A percentile compares a stretch with the other conserved stretches of the same genome.
phyloP scores from a whole-genome alignment of 2,888 invertebrate species.

The Drepanosiphum platanoidis region DNA sequence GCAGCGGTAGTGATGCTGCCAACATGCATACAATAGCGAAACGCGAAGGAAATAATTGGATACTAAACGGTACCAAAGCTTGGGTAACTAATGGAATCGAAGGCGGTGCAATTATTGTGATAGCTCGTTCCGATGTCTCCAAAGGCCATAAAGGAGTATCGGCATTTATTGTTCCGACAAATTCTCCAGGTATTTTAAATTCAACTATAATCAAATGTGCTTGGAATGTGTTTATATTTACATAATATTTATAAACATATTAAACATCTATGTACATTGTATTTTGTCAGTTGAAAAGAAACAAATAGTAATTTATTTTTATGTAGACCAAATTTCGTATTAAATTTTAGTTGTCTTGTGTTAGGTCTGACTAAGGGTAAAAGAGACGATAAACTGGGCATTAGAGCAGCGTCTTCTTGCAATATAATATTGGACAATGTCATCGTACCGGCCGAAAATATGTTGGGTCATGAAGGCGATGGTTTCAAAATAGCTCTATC shows the following conservation, averaged over 20 bases:
- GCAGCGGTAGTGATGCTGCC: constrained; percentile 82
- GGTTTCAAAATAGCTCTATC: constrained; percentile 81
- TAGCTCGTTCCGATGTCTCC: constrained; percentile 76
- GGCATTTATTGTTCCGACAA: constrained; percentile 78
- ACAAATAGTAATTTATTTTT: too few species aligned
- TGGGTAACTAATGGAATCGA: constrained; percentile 82
- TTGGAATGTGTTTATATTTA: too few species aligned
- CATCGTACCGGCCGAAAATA: constrained; percentile 71
- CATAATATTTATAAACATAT: not conserved
- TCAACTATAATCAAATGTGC: not conserved
- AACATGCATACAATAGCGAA: constrained; percentile 74
- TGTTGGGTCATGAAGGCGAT: constrained; percentile 72
- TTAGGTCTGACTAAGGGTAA: constrained; percentile 73
- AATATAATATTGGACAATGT: constrained; percentile 77
- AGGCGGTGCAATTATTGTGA: constrained; percentile 74
- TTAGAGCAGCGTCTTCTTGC: constrained; percentile 78
- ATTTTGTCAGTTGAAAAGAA: too few species aligned
- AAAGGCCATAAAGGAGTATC: constrained; percentile 75
- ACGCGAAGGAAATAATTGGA: constrained; percentile 72
- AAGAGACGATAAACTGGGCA: constrained; percentile 79
- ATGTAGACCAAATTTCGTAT: too few species aligned
- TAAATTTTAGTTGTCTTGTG: too few species aligned
- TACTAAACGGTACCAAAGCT: constrained; percentile 76
- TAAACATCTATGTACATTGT: too few species aligned
- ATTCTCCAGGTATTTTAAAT: constrained; percentile 69